Evolutionary conservation across 2,113 vertebrate species (phyloP).

Genomic region (Pedetes capensis): DNA sequence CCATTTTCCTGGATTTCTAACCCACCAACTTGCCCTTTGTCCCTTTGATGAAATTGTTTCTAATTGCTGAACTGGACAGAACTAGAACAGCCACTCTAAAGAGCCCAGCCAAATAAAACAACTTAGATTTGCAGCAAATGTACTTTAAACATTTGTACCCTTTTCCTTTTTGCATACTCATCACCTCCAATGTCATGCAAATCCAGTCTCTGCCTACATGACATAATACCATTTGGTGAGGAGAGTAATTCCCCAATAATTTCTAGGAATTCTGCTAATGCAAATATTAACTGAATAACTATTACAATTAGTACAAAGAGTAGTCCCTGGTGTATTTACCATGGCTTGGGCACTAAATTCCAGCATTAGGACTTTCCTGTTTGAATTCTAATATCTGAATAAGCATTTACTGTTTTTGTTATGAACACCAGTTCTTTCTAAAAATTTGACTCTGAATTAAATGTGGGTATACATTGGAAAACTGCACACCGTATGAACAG

Average conservation of each 20-base stretch:
- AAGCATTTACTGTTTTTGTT: not conserved
- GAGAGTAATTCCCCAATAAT: not conserved
- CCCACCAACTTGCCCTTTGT: not conserved
- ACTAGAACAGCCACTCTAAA: not conserved
- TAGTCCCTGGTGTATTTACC: not conserved
- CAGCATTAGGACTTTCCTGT: not conserved
- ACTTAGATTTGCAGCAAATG: not conserved
- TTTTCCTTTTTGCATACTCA: not conserved
- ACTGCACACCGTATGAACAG: not conserved
- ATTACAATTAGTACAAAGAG: not conserved
- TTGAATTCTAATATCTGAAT: not conserved
- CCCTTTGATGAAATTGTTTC: not conserved
- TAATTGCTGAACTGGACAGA: not conserved
- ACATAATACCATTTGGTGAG: not conserved
- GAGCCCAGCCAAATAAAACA: not conserved
- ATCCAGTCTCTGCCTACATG: not conserved
- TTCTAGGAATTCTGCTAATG: not conserved
- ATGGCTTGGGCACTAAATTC: not conserved
- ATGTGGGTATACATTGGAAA: not conserved
- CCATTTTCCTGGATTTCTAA: not conserved
- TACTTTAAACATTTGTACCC: not conserved
- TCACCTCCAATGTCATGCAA: not conserved
- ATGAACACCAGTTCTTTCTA: not conserved
- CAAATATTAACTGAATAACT: not conserved
- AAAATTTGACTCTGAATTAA: constrained; percentile 14